Evolutionary conservation across 92 coral and sea anemone genomes (phyloP), one percentile per base, ranked within the genome.

Genomic region (Porites divaricata): DNA sequence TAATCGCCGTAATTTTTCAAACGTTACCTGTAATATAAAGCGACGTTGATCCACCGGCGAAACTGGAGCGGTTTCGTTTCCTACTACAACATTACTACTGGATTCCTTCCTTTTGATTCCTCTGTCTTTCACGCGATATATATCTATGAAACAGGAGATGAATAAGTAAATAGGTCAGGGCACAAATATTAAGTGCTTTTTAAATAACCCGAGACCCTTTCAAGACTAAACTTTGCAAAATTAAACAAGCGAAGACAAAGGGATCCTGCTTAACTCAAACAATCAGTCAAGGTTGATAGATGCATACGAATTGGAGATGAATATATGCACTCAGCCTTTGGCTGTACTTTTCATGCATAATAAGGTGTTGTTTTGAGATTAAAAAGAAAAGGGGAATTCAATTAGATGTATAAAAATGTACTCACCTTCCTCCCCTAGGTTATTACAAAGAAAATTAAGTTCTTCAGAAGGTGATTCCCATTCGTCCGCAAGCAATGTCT

Each of bases 391-490:
- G 72, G 76, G 86, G 86, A 84, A 84, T 84, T 84, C 81, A 84
- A 84, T 84, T 76, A 84, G 87, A 19, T 17, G 74, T 62, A 48
- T 61, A 61, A 86, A 67, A 76, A 62, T 79, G 79, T 66, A 21
- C 85, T 81, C 76, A 90, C 89, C 95, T 92, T 91, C 92, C 78
- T 94, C 98, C 74, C 84, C 69, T 50, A 85, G 81, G 81, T 89
- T 87, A 78, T 78, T 90, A 75, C 98, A 94, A 67, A 95, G 92
- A 87, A 96, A 96, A 53, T 83, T 89, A 62, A 96, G 88, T 68
- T 96, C 99, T 56, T 90, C 93, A 61, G 90, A 81, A 25, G 96
- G 86, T 35, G 91, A 91, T 84, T 93, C 94, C 99, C 99, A 96
- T 62, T 84, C 94, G 72, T 96, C 98, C 22, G 93, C 76, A 62